These are phyloP conservation scores for Chrysopa pallens DNA, from an alignment of 1,140 invertebrate genomes.

Conservation along the genomic window DNA sequence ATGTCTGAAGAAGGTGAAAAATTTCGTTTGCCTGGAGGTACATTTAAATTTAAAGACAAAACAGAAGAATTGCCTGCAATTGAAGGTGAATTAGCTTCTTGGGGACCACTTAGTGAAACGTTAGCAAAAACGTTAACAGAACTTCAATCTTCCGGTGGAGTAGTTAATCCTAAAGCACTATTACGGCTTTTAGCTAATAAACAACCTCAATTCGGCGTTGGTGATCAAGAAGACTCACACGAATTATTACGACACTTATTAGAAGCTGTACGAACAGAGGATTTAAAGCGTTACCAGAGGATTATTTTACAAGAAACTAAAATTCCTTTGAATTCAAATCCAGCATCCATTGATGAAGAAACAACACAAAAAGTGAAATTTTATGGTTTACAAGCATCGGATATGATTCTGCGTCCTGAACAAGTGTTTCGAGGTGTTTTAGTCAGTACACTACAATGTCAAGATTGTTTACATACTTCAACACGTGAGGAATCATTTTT, in stretches of 20 bases:
- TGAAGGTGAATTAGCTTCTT: conserved; percentile 45
- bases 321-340: conserved; percentile 32
- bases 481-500: conserved; percentile 82
- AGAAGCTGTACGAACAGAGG: conserved; percentile 59
- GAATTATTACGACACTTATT: conserved; percentile 80
- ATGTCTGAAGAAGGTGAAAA: conserved; percentile 43
- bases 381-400: conserved; percentile 63
- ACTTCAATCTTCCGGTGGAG: conserved; percentile 37
- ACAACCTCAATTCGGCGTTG: conserved; percentile 73
- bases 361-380: conserved; percentile 57
- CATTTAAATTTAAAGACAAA: conserved; percentile 28
- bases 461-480: conserved; percentile 71
- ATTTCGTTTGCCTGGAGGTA: conserved; percentile 50
- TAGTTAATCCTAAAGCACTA: conserved; percentile 48
- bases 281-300: conserved; percentile 53
- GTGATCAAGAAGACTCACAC: conserved; percentile 91
- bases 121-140: conserved; percentile 50
- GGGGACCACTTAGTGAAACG: conserved; percentile 46
- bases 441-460: conserved; percentile 76
- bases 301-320: conserved; percentile 55
- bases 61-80: conserved; percentile 35
- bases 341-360: conserved; percentile 50
- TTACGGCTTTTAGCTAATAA: conserved; percentile 59
- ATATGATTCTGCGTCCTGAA: conserved; percentile 64
- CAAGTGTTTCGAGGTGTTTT: conserved; percentile 77